Conservation (phyloP, 2,113 vertebrate genomes). For the Mionectes macconnelli region DNA sequence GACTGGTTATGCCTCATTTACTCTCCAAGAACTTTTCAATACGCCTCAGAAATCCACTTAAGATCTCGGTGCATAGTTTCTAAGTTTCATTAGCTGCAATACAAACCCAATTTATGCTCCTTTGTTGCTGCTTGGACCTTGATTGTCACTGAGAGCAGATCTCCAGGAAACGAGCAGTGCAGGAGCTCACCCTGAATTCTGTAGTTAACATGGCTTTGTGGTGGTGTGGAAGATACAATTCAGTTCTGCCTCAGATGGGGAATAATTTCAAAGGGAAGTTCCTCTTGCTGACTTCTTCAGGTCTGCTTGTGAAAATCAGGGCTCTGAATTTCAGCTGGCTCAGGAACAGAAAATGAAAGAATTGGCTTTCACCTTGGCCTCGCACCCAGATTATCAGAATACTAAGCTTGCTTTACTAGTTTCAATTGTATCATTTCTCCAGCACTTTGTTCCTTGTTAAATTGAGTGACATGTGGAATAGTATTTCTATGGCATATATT, state of each 20-base stretch:
- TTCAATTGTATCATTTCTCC: neutral
- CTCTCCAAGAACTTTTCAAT: neutral
- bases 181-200: neutral
- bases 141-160: neutral
- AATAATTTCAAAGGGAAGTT: conserved; percentile 25
- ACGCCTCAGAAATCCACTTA: neutral
- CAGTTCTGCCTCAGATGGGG: neutral
- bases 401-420: neutral
- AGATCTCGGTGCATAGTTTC: neutral
- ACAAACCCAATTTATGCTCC: neutral
- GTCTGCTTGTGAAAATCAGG: neutral
- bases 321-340: neutral
- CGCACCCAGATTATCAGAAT: neutral
- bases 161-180: neutral
- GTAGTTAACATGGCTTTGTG: neutral
- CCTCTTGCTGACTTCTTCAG: conserved; percentile 8
- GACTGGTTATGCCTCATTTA: neutral
- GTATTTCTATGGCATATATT: neutral
- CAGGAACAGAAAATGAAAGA: neutral
- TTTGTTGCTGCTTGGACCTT: neutral
- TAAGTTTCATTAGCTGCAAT: neutral
- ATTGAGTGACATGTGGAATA: neutral
- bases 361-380: neutral
- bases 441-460: neutral
- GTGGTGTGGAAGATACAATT: neutral